phyloP scores from a whole-genome alignment of 2,888 invertebrate species.

The Homarus gammarus region DNA sequence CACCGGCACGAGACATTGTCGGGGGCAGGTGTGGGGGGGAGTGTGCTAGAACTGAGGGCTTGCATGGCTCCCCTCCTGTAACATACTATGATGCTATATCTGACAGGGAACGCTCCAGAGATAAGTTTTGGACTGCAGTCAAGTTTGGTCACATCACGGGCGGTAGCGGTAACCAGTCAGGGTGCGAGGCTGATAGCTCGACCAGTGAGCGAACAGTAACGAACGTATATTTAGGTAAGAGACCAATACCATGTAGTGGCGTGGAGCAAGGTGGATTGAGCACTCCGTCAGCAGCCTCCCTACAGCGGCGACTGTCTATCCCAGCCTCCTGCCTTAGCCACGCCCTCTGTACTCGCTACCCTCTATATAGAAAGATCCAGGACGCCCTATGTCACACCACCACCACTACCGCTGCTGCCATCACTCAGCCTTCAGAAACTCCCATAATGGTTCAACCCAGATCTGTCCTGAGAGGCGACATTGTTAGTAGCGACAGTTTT shows the following conservation, averaged over 20 bases:
- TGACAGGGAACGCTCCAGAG: slow-evolving; percentile 1
- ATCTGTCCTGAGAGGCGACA: slow-evolving; percentile 12
- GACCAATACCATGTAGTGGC: neutral
- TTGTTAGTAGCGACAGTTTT: neutral
- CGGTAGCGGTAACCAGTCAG: neutral
- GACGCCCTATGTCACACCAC: slow-evolving; percentile 37
- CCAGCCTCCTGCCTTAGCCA: slow-evolving; percentile 60
- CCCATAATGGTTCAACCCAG: slow-evolving; percentile 17
- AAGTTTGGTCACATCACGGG: neutral
- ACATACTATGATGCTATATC: neutral
- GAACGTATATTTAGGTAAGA: neutral
- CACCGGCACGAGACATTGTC: neutral
- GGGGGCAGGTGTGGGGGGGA: neutral
- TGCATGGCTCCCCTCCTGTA: neutral
- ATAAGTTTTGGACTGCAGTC: slow-evolving; percentile 25
- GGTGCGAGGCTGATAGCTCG: neutral
- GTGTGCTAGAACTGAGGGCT: neutral
- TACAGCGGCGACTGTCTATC: slow-evolving; percentile 40
- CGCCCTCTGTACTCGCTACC: slow-evolving; percentile 50
- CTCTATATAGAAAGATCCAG: slow-evolving; percentile 59
- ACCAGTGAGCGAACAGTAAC: neutral
- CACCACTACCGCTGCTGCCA: neutral
- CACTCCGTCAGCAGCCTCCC: slow-evolving; percentile 32
- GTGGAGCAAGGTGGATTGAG: neutral
- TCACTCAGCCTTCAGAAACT: neutral